Percentiles rank a stretch among this genome's conserved stretches.
Evolutionary conservation across 2,888 invertebrate species (phyloP).

Genomic region (Drosophila histrio): DNA sequence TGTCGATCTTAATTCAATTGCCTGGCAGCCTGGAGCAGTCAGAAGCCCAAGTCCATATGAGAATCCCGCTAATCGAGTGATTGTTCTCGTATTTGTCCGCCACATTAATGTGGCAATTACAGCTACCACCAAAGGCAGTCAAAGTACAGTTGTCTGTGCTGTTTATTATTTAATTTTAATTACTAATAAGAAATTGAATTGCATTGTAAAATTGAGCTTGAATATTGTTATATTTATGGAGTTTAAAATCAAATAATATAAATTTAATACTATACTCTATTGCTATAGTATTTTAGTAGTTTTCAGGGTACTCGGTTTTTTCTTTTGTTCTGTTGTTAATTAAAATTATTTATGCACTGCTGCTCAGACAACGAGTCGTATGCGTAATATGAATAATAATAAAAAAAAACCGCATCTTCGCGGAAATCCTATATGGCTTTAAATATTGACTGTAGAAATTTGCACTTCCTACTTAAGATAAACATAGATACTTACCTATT

Average conservation of each 20-base stretch:
- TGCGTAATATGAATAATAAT: conserved; percentile 10
- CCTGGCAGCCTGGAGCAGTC: conserved; percentile 17
- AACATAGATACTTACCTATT: conserved; percentile 22
- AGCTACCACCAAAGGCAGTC: conserved; percentile 22
- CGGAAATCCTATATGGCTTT: neutral
- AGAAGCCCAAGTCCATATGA: conserved; percentile 19
- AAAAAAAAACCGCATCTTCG: neutral
- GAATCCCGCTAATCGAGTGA: conserved; percentile 70
- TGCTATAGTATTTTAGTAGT: too few relatives aligned
- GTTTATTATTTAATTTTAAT: neutral
- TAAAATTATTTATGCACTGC: neutral
- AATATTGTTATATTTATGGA: neutral
- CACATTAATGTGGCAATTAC: conserved; percentile 31
- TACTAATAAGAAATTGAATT: neutral
- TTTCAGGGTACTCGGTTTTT: too few relatives aligned
- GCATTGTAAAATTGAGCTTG: neutral
- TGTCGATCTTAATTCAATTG: conserved; percentile 58
- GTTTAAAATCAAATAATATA: neutral
- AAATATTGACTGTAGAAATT: neutral
- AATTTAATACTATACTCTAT: too few relatives aligned
- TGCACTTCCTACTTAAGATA: neutral
- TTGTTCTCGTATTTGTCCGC: conserved; percentile 36
- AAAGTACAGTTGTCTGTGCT: conserved; percentile 46
- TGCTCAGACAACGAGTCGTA: conserved; percentile 15
- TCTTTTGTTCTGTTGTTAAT: neutral